These are phyloP conservation scores for Noctilio leporinus DNA, from an alignment of 2,113 vertebrate species.

Conservation along the genomic window DNA sequence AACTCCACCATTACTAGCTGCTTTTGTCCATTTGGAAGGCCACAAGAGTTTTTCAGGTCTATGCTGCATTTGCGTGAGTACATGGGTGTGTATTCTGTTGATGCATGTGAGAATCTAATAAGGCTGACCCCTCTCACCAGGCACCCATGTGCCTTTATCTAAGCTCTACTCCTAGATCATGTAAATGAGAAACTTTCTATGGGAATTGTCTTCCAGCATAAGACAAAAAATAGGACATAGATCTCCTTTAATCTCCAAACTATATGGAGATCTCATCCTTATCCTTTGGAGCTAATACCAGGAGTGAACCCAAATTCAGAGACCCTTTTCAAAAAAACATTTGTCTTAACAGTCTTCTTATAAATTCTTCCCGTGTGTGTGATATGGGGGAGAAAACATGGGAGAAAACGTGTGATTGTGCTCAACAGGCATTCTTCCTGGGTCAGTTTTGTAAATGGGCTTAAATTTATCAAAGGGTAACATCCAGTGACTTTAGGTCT, in stretches of 20 bases:
- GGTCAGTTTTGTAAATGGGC: background rate
- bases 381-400: rapidly evolving
- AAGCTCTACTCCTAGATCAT: background rate
- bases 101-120: background rate
- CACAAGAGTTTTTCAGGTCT: background rate
- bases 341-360: background rate
- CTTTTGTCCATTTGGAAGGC: background rate
- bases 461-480: background rate
- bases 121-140: background rate
- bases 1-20: background rate
- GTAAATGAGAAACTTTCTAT: background rate
- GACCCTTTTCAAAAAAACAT: background rate
- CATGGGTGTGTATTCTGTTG: background rate
- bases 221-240: background rate
- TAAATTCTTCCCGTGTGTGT: background rate
- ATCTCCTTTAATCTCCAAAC: background rate
- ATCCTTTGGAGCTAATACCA: too few relatives aligned
- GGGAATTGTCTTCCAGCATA: background rate
- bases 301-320: background rate
- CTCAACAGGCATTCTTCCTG: background rate
- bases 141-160: background rate
- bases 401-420: background rate
- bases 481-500: background rate
- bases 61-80: background rate
- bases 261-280: background rate